Conservation (phyloP, 2,888 invertebrate genomes). For the Drosophila peninsularis region DNA sequence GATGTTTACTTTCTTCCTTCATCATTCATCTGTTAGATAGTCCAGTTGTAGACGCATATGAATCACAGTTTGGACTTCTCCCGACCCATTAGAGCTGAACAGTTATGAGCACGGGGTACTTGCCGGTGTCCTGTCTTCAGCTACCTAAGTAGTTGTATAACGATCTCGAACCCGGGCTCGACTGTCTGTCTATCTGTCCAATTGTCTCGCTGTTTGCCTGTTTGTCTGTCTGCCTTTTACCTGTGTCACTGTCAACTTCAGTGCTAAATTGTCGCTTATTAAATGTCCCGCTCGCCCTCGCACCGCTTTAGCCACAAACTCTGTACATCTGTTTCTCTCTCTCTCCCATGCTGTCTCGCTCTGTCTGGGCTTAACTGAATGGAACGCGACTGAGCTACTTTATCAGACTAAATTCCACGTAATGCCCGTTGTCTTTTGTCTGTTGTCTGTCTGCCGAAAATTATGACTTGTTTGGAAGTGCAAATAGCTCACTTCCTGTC, state of each 20-base stretch:
- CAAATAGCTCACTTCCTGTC: slow-evolving; percentile 79
- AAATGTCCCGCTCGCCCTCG: slow-evolving; percentile 46
- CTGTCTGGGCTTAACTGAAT: slow-evolving; percentile 38
- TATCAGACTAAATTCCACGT: slow-evolving; percentile 69
- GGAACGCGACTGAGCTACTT: slow-evolving; percentile 58
- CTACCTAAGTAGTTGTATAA: slow-evolving; percentile 50
- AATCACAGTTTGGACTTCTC: not conserved
- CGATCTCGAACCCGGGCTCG: not conserved
- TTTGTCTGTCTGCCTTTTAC: slow-evolving; percentile 40
- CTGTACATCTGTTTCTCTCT: not conserved
- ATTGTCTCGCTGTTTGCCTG: not conserved
- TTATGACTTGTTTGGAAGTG: slow-evolving; percentile 80
- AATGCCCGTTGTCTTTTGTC: slow-evolving; percentile 45
- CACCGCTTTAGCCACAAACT: not conserved
- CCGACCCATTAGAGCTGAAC: not conserved
- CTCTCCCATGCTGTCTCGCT: not conserved
- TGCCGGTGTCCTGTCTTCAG: slow-evolving; percentile 32
- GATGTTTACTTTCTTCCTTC: not conserved
- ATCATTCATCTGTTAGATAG: not conserved
- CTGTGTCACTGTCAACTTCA: slow-evolving; percentile 76
- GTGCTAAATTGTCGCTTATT: slow-evolving; percentile 80
- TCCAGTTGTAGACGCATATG: slow-evolving; percentile 3
- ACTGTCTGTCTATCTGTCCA: not conserved
- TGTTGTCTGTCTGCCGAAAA: slow-evolving; percentile 71
- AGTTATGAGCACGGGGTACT: not conserved